Base-by-base conservation (phyloP, 2,797 vertebrate genomes). In the Girardinus metallicus region DNA sequence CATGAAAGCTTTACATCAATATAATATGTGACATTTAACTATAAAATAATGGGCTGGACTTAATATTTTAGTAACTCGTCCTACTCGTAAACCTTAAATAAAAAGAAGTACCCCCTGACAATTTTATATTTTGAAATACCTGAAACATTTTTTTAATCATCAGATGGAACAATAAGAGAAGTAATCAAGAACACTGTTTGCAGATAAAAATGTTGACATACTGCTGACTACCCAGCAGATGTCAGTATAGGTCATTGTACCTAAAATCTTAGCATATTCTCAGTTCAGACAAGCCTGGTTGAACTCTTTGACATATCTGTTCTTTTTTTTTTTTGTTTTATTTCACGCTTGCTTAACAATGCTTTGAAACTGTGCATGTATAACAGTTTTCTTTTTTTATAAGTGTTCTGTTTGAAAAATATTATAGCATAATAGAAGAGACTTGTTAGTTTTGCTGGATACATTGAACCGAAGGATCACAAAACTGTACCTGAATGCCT, bases 201-300 rank as follows among this genome's bases (percentile, higher is more conserved):
- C 71, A 68, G 70, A 4, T 77, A 41, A 46, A 71, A 16, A 15
- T 57, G 29, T 12, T 43, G 70, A 44, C 7, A 10, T 84, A 62
- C 0, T 68, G 0, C 76, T 43, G 51, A 11, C 10, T 85, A 26
- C 82, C 93, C 96, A 96, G 90, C 80, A 96, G 95, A 88, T 94
- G 96, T 91, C 95, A 93, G 88, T 92, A 74, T 91, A 81, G 89
- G 21, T 84, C 70, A 74, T 53, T 5, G 39, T 51, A 68, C 44
- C 74, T 7, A 39, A 36, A 80, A 41, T 5, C 4, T 55, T 26
- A 73, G 70, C 49, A 68, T 3, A 36, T 34, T 79, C 5, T 57
- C 18, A n/a, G 6, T 76, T 3, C 46, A 64, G 6, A 3, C 47
- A 0, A 73, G 21, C 46, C 7, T 46, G 26, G 41, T 78, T 55